These are phyloP conservation scores for Meliscaeva auricollis DNA, from an alignment of 2,888 invertebrate genomes.

Conservation along the genomic window DNA sequence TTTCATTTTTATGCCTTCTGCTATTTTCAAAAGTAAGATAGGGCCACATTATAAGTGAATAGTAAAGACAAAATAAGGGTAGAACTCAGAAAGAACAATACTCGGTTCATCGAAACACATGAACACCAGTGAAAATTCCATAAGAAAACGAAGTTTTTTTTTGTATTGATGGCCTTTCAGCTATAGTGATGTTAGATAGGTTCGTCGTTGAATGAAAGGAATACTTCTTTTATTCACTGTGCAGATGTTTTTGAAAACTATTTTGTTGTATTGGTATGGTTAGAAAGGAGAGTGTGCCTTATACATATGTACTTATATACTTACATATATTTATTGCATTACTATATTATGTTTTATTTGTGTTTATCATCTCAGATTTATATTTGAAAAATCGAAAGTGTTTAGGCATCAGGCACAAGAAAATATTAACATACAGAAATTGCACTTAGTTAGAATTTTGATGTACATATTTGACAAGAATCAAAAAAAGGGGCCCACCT, in stretches of 20 bases:
- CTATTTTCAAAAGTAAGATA: slow-evolving; percentile 41
- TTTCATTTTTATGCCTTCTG: slow-evolving; percentile 49
- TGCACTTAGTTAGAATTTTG: no score
- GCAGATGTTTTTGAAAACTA: slow-evolving; percentile 1
- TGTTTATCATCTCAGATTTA: no score
- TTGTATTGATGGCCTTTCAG: slow-evolving; percentile 18
- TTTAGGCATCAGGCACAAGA: no score
- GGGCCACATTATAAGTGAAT: slow-evolving; percentile 56
- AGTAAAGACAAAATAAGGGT: slow-evolving; percentile 50
- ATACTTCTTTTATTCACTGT: not conserved
- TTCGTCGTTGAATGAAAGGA: not conserved
- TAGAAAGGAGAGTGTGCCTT: not conserved
- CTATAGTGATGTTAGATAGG: not conserved
- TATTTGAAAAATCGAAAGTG: no score
- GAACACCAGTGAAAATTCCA: slow-evolving; percentile 37
- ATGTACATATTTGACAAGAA: no score
- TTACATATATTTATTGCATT: no score
- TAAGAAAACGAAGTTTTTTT: slow-evolving; percentile 33
- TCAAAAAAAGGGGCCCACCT: no score
- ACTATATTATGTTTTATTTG: no score
- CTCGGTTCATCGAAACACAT: slow-evolving; percentile 18
- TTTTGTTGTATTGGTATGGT: not conserved
- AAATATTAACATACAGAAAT: no score
- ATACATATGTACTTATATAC: no score
- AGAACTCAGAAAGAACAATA: slow-evolving; percentile 48